These are phyloP conservation scores for Calameuta filiformis DNA, from an alignment of 2,888 invertebrate genomes.

Conservation along the genomic window DNA sequence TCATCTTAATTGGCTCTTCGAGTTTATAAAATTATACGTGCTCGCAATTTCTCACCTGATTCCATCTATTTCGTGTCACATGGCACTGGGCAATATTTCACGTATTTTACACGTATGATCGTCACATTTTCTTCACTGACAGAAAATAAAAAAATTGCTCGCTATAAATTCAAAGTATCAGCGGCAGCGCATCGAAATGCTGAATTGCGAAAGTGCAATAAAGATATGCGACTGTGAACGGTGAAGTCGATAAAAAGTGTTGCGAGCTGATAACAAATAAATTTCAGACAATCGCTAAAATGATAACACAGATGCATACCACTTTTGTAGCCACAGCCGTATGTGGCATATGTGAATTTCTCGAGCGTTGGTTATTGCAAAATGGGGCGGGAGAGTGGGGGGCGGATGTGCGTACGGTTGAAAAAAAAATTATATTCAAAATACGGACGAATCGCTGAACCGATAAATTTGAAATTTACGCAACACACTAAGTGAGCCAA, in stretches of 20 bases:
- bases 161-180: background rate
- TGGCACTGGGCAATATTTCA: background rate
- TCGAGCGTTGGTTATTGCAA: too few species aligned
- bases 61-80: background rate
- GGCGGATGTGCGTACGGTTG: too few species aligned
- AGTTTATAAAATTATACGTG: background rate
- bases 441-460: too few species aligned
- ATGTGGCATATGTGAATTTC: too few species aligned
- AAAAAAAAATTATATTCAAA: too few species aligned
- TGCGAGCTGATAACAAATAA: background rate
- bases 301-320: background rate
- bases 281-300: background rate
- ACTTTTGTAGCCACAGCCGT: background rate
- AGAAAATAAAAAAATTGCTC: background rate
- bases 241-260: background rate
- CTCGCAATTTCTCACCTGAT: background rate
- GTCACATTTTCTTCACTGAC: too few species aligned
- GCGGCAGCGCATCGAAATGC: background rate
- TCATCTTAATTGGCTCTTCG: accelerated
- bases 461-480: background rate
- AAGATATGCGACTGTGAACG: background rate
- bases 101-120: background rate
- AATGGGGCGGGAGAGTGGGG: too few species aligned
- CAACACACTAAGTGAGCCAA: background rate
- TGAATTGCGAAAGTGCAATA: background rate